Evolutionary conservation across 1,140 invertebrate genomes (phyloP).

Genomic region (Ephestia elutella): DNA sequence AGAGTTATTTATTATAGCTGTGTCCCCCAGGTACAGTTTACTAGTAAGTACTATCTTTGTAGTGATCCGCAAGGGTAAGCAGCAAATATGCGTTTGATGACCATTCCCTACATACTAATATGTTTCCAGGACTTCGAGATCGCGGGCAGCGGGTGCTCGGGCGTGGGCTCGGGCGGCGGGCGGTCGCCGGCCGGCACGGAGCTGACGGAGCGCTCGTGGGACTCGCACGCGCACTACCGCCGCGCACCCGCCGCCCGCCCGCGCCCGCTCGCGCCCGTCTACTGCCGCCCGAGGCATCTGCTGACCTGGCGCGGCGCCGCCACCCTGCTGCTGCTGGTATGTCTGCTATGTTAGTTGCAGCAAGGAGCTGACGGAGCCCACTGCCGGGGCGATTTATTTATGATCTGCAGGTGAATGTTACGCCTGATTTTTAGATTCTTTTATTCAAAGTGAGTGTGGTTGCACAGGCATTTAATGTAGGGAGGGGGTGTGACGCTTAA

Average conservation of each 20-base stretch:
- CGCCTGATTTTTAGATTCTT: no score
- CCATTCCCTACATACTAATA: slow-evolving; percentile 6
- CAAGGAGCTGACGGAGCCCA: no score
- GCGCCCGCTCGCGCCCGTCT: slow-evolving; percentile 81
- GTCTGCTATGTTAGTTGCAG: background rate
- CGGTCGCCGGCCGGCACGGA: slow-evolving; percentile 80
- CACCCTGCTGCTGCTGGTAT: slow-evolving; percentile 83
- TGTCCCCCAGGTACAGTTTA: no score
- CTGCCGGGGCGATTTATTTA: no score
- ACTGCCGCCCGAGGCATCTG: slow-evolving; percentile 87
- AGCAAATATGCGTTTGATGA: no score
- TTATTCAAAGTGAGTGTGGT: no score
- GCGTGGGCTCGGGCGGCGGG: slow-evolving; percentile 76
- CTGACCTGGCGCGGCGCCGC: slow-evolving; percentile 84
- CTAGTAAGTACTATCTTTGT: no score
- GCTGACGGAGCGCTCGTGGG: slow-evolving; percentile 84
- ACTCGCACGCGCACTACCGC: slow-evolving; percentile 91
- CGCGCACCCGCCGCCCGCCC: slow-evolving; percentile 79
- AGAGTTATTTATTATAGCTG: no score
- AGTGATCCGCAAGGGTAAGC: no score
- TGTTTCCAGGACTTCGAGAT: slow-evolving; percentile 84
- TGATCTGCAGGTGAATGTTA: no score
- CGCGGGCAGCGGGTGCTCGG: slow-evolving; percentile 81
- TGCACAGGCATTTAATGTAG: no score
- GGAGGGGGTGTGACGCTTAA: no score